Percentiles rank a stretch among this genome's conserved stretches.
Conservation (phyloP, 2,888 invertebrate genomes). For the Dicycla oo region DNA sequence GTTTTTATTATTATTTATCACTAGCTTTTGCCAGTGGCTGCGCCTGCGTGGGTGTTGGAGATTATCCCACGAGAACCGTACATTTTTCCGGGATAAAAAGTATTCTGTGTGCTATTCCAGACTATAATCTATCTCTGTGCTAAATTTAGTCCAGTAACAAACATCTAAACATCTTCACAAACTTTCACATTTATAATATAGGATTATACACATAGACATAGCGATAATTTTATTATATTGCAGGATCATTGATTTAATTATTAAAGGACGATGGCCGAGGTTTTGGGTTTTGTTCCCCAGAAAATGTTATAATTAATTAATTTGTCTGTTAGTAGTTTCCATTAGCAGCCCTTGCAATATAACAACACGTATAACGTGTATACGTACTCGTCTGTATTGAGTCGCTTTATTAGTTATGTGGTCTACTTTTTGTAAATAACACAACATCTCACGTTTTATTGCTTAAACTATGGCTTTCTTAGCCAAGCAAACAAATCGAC, state of each 20-base stretch:
- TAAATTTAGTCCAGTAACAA: too few species aligned
- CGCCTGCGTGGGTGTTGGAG: too few species aligned
- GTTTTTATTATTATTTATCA: background rate
- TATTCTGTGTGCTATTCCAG: too few species aligned
- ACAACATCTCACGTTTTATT: conserved; percentile 4
- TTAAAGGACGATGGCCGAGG: background rate
- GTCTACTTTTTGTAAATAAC: background rate
- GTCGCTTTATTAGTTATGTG: background rate
- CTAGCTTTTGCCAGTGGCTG: too few species aligned
- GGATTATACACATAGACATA: too few species aligned
- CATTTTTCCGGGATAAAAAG: too few species aligned
- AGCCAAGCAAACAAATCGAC: background rate
- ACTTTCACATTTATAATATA: too few species aligned
- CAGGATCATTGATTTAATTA: background rate
- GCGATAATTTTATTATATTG: background rate
- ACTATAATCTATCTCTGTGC: too few species aligned
- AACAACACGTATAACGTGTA: background rate
- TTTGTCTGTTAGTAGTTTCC: background rate
- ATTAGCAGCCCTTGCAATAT: conserved; percentile 1
- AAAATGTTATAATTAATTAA: background rate
- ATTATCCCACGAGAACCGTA: too few species aligned
- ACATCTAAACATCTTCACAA: too few species aligned
- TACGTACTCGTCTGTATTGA: background rate
- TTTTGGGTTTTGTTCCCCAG: background rate
- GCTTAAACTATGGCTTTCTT: background rate